Evolutionary conservation across 2,888 invertebrate species (phyloP), one percentile per base, ranked within the genome.

Genomic region (Drosophila anceps): DNA sequence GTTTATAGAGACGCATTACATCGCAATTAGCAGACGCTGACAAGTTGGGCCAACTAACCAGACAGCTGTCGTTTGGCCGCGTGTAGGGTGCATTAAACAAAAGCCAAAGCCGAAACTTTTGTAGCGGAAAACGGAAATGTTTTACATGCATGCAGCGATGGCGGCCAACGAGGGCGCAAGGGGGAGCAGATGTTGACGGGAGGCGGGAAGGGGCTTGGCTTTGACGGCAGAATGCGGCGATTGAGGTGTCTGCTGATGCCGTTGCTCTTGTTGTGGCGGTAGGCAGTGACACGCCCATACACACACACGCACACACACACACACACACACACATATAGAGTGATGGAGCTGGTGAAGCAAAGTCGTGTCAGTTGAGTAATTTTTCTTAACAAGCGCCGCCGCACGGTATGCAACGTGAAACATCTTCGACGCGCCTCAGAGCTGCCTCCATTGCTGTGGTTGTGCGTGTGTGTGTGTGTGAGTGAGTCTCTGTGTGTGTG

Each of bases 91-190:
- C 67, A 74, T 55, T 61, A 64, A 79, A 76, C 85, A 81, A 79
- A 87, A 79, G 76, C 73, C 76, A 85, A 82, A 64, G 66, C 72
- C 65, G 61, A 84, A 82, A 78, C 79, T 78, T 82, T 79, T 82
- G 84, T 78, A 84, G 83, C 87, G 83, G 83, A 84, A 84, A 84
- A 84, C 85, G 84, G 85, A 87, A 84, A 84, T 84, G 88, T 87
- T 84, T 84, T 87, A 84, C 84, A 84, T 84, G 84, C 88, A 84
- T 73, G 76, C 87, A 69, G 68, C 64, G 46, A 62, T 53, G 58
- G 35, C 60, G 60, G 57, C 58, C 33, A 33, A 18, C 27, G 18
- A n/a, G n/a, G 29, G 6, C 9, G 53, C 20, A 9, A n/a, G n/a
- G 27, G 18, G 24, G 7, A 1, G 33, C 10, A 4, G 35, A 7